Percentiles rank a stretch among this genome's conserved stretches.
phyloP scores from a whole-genome alignment of 2,113 vertebrate species.

The Xiphophorus hellerii region DNA sequence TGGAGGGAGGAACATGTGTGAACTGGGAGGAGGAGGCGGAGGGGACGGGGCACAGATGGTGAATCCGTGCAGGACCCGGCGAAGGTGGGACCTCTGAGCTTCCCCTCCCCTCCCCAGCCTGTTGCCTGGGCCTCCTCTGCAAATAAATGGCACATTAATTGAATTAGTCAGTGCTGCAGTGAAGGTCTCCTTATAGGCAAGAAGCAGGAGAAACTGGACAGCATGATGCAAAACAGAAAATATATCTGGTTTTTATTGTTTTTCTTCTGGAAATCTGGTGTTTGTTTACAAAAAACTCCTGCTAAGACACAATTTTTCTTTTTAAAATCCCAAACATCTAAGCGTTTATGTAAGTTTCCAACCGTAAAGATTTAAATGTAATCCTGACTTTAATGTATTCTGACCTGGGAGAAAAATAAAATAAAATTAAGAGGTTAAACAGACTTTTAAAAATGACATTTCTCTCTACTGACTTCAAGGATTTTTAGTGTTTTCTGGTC shows the following conservation, averaged over 20 bases:
- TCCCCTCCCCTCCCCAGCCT: slow-evolving; percentile 42
- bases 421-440: no score
- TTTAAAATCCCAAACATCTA: no score
- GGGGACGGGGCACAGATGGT: slow-evolving; percentile 95
- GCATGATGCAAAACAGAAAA: background rate
- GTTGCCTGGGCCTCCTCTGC: slow-evolving; percentile 75
- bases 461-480: no score
- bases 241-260: background rate
- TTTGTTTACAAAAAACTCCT: no score
- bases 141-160: slow-evolving; percentile 99
- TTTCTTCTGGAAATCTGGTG: no score
- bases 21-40: slow-evolving; percentile 79
- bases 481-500: no score
- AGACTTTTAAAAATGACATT: no score
- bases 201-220: slow-evolving; percentile 34
- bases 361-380: no score
- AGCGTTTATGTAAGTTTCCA: no score
- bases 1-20: slow-evolving; percentile 94
- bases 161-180: slow-evolving; percentile 94
- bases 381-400: no score
- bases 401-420: no score
- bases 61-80: slow-evolving; percentile 90
- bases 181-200: slow-evolving; percentile 80
- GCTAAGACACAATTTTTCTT: no score
- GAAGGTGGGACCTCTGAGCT: slow-evolving; percentile 92